phyloP scores from a whole-genome alignment of 2,797 vertebrate genomes.

The Podarcis siculus region DNA sequence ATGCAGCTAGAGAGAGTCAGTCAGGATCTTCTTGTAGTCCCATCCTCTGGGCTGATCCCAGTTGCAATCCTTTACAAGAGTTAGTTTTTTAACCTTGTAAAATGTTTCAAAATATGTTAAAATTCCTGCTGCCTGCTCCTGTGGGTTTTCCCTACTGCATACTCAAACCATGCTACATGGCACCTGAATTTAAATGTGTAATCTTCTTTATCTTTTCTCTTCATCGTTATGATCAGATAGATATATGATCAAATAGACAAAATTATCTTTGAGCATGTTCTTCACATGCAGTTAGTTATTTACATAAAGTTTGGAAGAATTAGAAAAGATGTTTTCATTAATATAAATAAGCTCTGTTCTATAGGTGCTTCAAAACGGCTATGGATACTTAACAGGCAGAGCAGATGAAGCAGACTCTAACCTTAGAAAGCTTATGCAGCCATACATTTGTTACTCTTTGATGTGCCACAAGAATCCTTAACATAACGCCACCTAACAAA shows the following conservation, averaged over 20 bases:
- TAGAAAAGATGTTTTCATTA: constrained; percentile 27
- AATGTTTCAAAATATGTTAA: constrained; percentile 28
- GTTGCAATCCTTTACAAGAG: not conserved
- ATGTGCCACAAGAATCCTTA: not conserved
- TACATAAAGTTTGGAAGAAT: constrained; percentile 18
- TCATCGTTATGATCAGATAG: not conserved
- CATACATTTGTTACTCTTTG: not conserved
- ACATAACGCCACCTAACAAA: not conserved
- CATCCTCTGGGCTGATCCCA: constrained; percentile 16
- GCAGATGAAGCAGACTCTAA: not conserved
- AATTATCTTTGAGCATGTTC: not conserved
- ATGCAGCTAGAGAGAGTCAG: constrained; percentile 37
- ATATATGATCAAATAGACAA: not conserved
- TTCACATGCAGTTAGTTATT: constrained; percentile 21
- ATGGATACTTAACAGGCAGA: not conserved
- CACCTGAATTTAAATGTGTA: constrained; percentile 40
- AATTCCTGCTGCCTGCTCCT: constrained; percentile 34
- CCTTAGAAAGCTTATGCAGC: not conserved
- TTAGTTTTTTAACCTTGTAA: constrained; percentile 10
- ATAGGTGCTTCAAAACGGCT: constrained; percentile 9
- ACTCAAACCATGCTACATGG: constrained; percentile 10
- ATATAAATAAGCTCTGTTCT: constrained; percentile 24
- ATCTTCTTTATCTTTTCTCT: constrained; percentile 13
- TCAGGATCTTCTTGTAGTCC: constrained; percentile 24
- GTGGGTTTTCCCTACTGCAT: not conserved